Conservation (phyloP, 1,140 invertebrate genomes). For the Heliothis subflexa region DNA sequence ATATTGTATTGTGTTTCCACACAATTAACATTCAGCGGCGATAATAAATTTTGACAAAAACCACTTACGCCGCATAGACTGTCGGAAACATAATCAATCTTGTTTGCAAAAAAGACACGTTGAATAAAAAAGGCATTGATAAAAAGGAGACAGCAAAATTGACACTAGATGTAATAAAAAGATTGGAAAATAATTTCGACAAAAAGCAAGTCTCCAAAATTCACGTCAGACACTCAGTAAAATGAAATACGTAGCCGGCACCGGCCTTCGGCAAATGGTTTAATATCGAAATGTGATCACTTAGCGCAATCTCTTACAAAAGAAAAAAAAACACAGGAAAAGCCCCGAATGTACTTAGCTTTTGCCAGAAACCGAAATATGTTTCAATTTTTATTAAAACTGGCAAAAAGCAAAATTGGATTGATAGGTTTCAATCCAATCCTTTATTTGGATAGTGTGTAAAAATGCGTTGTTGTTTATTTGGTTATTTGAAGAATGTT, state of each 20-base stretch:
- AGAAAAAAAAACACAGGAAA: constrained; percentile 80
- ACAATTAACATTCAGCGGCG: constrained; percentile 11
- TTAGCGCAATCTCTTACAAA: constrained; percentile 86
- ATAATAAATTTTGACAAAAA: constrained; percentile 49
- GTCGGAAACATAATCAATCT: constrained; percentile 44
- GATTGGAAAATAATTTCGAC: constrained; percentile 82
- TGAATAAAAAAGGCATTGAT: constrained; percentile 51
- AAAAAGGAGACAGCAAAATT: constrained; percentile 65
- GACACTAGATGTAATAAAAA: constrained; percentile 79
- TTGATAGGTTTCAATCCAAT: constrained; percentile 68
- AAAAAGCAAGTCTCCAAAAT: constrained; percentile 83
- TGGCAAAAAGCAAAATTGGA: constrained; percentile 69
- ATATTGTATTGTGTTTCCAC: constrained; percentile 30
- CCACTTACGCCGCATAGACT: constrained; percentile 20
- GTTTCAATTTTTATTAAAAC: constrained; percentile 78
- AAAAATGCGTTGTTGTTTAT: constrained; percentile 52
- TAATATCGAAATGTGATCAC: constrained; percentile 87
- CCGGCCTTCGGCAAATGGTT: constrained; percentile 83
- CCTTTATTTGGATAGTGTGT: constrained; percentile 62
- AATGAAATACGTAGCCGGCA: constrained; percentile 85
- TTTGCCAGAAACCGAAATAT: constrained; percentile 83
- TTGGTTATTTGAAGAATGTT: constrained; percentile 25
- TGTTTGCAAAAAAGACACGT: constrained; percentile 49
- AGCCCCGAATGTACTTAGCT: constrained; percentile 81
- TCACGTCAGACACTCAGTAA: constrained; percentile 85